Evolutionary conservation across 2,113 vertebrate genomes (phyloP).

Genomic region (Falco punctatus): DNA sequence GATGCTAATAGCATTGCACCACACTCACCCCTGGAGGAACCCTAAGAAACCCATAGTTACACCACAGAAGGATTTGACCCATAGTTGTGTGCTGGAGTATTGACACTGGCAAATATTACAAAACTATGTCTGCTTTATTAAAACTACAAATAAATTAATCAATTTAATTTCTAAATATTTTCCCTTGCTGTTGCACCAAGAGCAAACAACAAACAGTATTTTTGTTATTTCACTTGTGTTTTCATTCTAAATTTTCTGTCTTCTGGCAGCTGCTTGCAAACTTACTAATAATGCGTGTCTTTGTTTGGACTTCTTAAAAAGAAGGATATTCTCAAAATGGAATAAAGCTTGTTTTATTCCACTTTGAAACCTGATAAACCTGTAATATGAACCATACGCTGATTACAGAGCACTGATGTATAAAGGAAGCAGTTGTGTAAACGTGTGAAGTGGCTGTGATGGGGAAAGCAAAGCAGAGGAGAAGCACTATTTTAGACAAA

Average conservation of each 20-base stretch:
- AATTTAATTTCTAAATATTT: conserved; percentile 66
- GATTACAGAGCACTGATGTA: conserved; percentile 63
- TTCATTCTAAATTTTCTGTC: conserved; percentile 70
- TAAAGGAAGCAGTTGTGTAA: conserved; percentile 46
- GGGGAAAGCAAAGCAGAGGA: conserved; percentile 19
- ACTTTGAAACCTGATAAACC: conserved; percentile 76
- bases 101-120: conserved; percentile 8
- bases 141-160: conserved; percentile 70
- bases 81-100: not conserved
- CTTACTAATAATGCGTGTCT: conserved; percentile 68
- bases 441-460: conserved; percentile 38
- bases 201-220: conserved; percentile 64
- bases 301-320: conserved; percentile 70
- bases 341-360: conserved; percentile 75
- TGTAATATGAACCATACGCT: conserved; percentile 71
- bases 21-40: not conserved
- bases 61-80: not conserved
- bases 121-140: conserved; percentile 62
- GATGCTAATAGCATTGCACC: not conserved
- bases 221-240: conserved; percentile 57
- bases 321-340: conserved; percentile 70
- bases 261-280: conserved; percentile 66
- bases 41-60: not conserved
- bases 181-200: conserved; percentile 35
- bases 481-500: conserved; percentile 13